Conservation (phyloP, 2,113 vertebrate genomes). For the Gadus chalcogrammus region DNA sequence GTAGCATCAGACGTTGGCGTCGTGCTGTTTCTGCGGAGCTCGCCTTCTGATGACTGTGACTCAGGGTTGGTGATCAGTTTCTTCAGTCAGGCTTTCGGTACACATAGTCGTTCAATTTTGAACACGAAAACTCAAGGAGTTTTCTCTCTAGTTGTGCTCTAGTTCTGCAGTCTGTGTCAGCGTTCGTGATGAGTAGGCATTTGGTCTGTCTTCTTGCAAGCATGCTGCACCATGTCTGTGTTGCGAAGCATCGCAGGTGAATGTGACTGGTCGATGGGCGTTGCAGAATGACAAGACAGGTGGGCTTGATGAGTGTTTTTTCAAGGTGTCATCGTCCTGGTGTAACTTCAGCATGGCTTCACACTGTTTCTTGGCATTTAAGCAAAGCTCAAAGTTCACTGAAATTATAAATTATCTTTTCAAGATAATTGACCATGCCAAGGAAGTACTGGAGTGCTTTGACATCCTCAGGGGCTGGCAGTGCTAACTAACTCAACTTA, state of each 20-base stretch:
- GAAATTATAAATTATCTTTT: no score
- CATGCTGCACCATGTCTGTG: slow-evolving; percentile 13
- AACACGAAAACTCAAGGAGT: neutral
- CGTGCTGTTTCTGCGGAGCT: neutral
- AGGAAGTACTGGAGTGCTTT: no score
- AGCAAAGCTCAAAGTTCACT: no score
- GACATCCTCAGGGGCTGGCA: no score
- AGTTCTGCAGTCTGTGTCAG: no score
- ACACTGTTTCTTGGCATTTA: no score
- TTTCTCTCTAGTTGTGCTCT: neutral
- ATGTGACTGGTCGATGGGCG: neutral
- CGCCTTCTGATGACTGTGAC: neutral
- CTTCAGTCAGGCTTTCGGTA: neutral
- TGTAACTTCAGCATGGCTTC: no score
- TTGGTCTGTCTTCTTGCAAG: slow-evolving; percentile 4
- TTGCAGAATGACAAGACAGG: no score
- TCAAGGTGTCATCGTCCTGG: no score
- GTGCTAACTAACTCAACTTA: no score
- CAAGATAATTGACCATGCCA: no score
- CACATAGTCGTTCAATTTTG: neutral
- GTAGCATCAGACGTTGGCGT: slow-evolving; percentile 10
- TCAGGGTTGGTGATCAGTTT: neutral
- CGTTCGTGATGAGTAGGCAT: neutral
- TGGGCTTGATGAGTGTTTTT: no score
- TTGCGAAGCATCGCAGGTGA: slow-evolving; percentile 10